These are phyloP conservation scores for Cataglyphis hispanica DNA, from an alignment of 1,140 invertebrate species.

Conservation along the genomic window DNA sequence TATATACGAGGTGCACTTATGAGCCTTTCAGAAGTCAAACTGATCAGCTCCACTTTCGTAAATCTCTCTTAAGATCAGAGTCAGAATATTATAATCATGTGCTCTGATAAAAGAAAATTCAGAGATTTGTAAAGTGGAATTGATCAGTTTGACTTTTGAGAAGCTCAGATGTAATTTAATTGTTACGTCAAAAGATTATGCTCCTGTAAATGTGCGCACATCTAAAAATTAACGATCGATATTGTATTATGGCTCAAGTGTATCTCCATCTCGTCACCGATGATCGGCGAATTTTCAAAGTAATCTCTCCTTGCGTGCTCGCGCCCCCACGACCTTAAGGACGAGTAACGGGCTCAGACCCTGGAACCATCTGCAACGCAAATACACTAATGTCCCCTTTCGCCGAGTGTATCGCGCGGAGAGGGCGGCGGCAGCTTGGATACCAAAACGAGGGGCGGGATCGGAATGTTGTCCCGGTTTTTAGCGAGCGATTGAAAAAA, in stretches of 20 bases:
- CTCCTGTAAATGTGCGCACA: background rate
- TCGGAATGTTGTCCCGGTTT: slow-evolving; percentile 63
- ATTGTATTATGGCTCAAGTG: background rate
- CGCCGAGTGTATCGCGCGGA: slow-evolving; percentile 18
- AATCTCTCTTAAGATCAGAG: no score
- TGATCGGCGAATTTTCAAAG: slow-evolving; percentile 39
- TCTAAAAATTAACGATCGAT: background rate
- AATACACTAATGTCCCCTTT: slow-evolving; percentile 66
- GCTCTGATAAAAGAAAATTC: no score
- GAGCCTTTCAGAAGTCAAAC: no score
- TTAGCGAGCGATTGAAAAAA: slow-evolving; percentile 72
- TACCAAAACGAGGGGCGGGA: slow-evolving; percentile 33
- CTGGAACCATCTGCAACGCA: slow-evolving; percentile 77
- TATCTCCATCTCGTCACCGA: background rate
- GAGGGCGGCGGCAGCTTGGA: slow-evolving; percentile 17
- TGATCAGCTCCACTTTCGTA: no score
- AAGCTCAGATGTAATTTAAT: background rate
- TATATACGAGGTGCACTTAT: background rate
- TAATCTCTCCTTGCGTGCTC: slow-evolving; percentile 17
- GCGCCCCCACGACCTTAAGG: slow-evolving; percentile 18
- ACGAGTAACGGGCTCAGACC: slow-evolving; percentile 29
- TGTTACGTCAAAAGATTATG: background rate
- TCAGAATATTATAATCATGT: no score
- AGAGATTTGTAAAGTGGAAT: no score
- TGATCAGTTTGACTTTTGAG: no score